Evolutionary conservation across 1,140 invertebrate genomes (phyloP).

Genomic region (Portunus trituberculatus): DNA sequence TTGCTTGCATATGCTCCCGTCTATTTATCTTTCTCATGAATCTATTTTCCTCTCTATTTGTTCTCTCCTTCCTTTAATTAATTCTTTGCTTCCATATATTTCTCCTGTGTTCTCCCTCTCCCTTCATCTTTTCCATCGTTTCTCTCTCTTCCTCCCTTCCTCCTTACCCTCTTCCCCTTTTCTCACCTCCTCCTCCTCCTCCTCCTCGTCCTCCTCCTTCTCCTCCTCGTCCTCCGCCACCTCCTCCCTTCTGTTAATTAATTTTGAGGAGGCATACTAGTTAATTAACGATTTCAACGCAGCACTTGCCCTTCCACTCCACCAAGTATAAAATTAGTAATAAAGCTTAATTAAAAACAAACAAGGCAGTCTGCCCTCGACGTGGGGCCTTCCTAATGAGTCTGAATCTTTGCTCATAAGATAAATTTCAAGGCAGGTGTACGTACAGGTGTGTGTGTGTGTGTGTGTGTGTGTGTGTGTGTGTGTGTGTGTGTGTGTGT

Average conservation of each 20-base stretch:
- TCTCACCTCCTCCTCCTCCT: neutral
- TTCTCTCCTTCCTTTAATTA: constrained; percentile 44
- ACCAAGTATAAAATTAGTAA: constrained; percentile 72
- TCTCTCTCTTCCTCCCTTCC: neutral
- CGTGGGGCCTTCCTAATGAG: constrained; percentile 50
- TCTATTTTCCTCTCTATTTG: no score
- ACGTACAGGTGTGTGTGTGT: constrained; percentile 30
- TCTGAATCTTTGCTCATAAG: constrained; percentile 7
- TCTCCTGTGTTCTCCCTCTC: neutral
- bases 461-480: neutral
- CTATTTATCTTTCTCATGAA: constrained; percentile 3
- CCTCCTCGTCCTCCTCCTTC: no score
- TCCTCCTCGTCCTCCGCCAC: neutral
- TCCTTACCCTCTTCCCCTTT: no score
- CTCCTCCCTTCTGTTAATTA: constrained; percentile 63
- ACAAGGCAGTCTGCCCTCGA: constrained; percentile 62
- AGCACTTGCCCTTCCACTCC: constrained; percentile 73
- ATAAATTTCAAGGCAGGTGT: constrained; percentile 25
- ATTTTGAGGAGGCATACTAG: constrained; percentile 71
- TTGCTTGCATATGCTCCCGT: neutral
- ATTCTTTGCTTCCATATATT: neutral
- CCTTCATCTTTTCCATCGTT: neutral
- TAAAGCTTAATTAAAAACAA: constrained; percentile 76
- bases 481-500: constrained; percentile 34
- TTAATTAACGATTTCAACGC: constrained; percentile 73